phyloP scores from a whole-genome alignment of 1,140 invertebrate species.

The Heterodera carotae region DNA sequence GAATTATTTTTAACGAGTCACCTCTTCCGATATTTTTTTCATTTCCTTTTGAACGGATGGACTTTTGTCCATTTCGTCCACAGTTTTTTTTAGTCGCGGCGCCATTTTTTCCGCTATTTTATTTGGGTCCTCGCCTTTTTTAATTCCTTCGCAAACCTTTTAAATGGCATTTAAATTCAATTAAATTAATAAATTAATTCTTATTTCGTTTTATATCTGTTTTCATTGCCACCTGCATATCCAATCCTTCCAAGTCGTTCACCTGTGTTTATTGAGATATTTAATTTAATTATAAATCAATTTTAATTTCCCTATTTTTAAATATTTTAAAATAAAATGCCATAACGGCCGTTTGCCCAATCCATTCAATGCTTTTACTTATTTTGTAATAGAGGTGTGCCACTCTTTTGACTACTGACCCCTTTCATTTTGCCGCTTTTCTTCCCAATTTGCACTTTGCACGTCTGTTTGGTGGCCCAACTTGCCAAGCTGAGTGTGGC shows the following conservation, averaged over 20 bases:
- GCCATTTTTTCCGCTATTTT: neutral
- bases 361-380: no score
- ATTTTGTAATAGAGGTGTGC: no score
- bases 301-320: neutral
- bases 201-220: neutral
- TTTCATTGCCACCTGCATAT: neutral
- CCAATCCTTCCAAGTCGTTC: neutral
- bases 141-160: constrained; percentile 3
- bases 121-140: neutral
- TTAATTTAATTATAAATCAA: neutral
- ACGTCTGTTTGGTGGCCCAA: neutral
- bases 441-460: constrained; percentile 1
- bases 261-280: neutral
- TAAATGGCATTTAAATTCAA: neutral
- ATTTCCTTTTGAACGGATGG: neutral
- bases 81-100: neutral
- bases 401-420: no score
- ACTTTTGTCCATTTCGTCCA: neutral
- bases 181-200: neutral
- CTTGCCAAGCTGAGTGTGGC: neutral
- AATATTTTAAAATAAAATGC: no score
- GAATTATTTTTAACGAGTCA: neutral
- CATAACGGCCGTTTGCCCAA: no score
- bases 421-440: neutral
- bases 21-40: neutral